Conservation (phyloP, 2,888 invertebrate genomes). For the Idaea biselata region DNA sequence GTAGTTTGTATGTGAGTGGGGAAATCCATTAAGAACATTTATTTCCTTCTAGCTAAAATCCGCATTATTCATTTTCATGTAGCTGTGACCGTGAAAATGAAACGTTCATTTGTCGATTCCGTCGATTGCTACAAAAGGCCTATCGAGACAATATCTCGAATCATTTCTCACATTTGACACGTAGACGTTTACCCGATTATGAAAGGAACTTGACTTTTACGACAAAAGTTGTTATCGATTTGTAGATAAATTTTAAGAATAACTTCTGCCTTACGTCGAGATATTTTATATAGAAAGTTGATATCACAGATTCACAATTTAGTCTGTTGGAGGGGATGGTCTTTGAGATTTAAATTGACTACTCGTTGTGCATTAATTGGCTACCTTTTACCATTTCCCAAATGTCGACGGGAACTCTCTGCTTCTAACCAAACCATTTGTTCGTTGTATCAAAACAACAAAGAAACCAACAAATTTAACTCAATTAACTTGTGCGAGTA, state of each 20-base stretch:
- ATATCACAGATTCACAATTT: neutral
- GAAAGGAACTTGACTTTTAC: neutral
- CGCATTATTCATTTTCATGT: neutral
- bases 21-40: neutral
- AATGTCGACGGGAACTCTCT: neutral
- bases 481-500: neutral
- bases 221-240: neutral
- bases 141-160: neutral
- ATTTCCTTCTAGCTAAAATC: neutral
- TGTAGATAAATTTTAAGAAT: neutral
- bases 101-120: neutral
- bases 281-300: neutral
- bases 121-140: neutral
- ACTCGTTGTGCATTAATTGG: neutral
- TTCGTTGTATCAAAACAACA: neutral
- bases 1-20: neutral
- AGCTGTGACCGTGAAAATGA: neutral
- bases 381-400: neutral
- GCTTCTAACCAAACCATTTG: neutral
- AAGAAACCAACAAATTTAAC: neutral
- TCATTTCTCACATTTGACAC: slow-evolving; percentile 1
- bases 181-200: neutral
- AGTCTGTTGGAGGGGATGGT: neutral
- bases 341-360: neutral
- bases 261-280: neutral